These are phyloP conservation scores for Cariama cristata DNA, from an alignment of 2,113 vertebrate genomes.

Conservation along the genomic window DNA sequence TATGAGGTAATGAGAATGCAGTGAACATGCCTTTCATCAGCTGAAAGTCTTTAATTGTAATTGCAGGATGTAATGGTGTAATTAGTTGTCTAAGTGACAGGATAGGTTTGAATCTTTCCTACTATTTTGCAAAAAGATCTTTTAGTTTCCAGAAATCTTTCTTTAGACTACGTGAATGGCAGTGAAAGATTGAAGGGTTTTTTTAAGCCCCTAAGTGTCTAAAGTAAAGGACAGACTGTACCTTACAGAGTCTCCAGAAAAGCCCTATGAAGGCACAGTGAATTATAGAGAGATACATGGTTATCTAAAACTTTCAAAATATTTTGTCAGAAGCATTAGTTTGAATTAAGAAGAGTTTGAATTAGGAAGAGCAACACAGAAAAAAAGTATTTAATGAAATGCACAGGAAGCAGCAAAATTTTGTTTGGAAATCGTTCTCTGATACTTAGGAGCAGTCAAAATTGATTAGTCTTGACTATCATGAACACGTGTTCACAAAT, in stretches of 20 bases:
- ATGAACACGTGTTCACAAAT: not conserved
- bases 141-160: slow-evolving; percentile 61
- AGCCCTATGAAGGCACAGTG: not conserved
- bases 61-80: slow-evolving; percentile 78
- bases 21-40: slow-evolving; percentile 74
- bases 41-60: slow-evolving; percentile 83
- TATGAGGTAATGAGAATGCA: slow-evolving; percentile 75
- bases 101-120: slow-evolving; percentile 69
- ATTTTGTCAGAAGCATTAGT: not conserved
- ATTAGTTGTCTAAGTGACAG: slow-evolving; percentile 78
- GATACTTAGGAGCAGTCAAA: not conserved
- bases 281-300: not conserved
- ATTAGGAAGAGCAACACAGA: not conserved
- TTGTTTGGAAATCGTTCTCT: not conserved
- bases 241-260: not conserved
- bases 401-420: not conserved
- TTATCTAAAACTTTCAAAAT: not conserved
- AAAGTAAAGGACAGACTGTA: not conserved
- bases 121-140: slow-evolving; percentile 37
- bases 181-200: not conserved
- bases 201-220: slow-evolving; percentile 5
- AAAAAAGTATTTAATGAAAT: not conserved
- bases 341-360: not conserved
- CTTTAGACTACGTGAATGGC: not conserved
- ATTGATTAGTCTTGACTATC: not conserved